Conservation (phyloP, 2,113 vertebrate genomes). For the Onychostruthus taczanowskii region DNA sequence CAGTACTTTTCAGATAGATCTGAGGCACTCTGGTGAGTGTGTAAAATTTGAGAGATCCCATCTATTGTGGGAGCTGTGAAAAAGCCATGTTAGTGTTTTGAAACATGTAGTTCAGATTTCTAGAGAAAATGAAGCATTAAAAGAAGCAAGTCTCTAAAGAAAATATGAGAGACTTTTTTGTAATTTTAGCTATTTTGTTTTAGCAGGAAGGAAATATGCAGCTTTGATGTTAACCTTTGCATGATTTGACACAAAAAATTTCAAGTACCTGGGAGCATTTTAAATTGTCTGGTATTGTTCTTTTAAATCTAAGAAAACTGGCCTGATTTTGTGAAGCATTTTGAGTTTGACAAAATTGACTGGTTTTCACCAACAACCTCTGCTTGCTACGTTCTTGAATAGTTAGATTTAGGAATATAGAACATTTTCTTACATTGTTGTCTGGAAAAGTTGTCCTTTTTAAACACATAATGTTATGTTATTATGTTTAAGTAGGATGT, state of each 20-base stretch:
- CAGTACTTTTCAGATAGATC: background rate
- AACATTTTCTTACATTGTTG: background rate
- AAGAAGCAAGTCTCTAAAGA: background rate
- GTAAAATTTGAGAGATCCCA: background rate
- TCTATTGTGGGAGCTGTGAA: background rate
- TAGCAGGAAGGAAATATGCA: background rate
- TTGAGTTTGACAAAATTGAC: background rate
- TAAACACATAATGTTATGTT: background rate
- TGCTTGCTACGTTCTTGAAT: background rate
- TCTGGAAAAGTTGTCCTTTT: background rate
- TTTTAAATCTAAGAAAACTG: background rate
- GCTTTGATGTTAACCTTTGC: background rate
- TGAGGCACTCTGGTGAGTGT: background rate
- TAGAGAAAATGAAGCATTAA: background rate
- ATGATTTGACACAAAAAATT: background rate
- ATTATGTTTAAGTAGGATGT: background rate
- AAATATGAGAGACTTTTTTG: background rate
- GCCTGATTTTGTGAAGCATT: background rate
- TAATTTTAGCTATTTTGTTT: background rate
- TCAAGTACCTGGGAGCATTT: background rate
- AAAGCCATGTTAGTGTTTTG: background rate
- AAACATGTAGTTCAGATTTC: background rate
- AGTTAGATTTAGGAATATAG: background rate
- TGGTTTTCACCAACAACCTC: background rate
- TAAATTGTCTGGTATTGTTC: background rate